A percentile compares a stretch with the other conserved stretches of the same genome.
Conservation (phyloP, 2,113 vertebrate genomes). For the Nibea coibor region DNA sequence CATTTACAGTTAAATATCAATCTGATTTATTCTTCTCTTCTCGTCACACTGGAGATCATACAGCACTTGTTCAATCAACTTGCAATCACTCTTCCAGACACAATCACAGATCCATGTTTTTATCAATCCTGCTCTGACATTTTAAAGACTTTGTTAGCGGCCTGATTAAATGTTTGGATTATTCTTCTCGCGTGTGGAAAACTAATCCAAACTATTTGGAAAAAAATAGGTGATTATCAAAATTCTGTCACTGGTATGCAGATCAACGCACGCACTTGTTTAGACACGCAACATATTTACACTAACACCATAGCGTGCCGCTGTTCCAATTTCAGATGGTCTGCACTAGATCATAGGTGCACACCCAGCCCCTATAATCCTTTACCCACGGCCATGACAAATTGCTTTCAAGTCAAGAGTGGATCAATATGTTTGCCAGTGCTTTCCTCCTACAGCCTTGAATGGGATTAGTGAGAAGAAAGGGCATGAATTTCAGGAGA, state of each 20-base stretch:
- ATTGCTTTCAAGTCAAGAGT: slow-evolving; percentile 63
- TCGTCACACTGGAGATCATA: neutral
- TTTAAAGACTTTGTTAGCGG: neutral
- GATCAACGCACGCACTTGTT: neutral
- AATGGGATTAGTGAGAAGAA: slow-evolving; percentile 52
- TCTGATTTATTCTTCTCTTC: neutral
- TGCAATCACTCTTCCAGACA: neutral
- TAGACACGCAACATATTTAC: neutral
- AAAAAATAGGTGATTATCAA: neutral
- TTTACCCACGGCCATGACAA: slow-evolving; percentile 46
- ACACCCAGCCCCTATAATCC: slow-evolving; percentile 41
- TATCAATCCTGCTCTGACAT: neutral
- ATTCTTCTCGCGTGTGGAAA: neutral
- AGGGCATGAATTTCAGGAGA: slow-evolving; percentile 42
- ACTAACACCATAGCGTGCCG: neutral
- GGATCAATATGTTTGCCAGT: slow-evolving; percentile 72
- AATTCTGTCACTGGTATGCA: neutral
- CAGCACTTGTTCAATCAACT: neutral
- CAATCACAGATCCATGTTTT: neutral
- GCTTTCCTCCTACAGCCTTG: slow-evolving; percentile 39
- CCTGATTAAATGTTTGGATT: neutral
- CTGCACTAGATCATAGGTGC: slow-evolving; percentile 45
- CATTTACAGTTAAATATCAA: neutral
- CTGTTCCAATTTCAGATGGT: neutral
- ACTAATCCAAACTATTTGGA: neutral